These are phyloP conservation scores for Gymnocephalus cernua DNA, from an alignment of 2,113 vertebrate species.

Conservation along the genomic window DNA sequence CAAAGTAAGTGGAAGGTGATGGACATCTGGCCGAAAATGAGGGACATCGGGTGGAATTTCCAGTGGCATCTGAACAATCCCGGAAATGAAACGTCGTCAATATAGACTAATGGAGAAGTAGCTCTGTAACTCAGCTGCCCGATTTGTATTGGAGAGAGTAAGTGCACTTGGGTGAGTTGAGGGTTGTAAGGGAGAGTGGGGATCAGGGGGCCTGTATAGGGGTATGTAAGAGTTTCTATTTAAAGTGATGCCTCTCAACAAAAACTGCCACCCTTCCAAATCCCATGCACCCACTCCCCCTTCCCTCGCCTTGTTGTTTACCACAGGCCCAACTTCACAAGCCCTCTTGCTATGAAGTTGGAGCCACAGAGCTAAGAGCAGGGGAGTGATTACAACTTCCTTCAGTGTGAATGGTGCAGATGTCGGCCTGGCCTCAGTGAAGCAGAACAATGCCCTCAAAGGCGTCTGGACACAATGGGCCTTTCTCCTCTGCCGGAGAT, in stretches of 20 bases:
- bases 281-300: constrained; percentile 52
- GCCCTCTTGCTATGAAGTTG: constrained; percentile 69
- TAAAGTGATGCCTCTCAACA: constrained; percentile 70
- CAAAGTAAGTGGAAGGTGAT: no score
- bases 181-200: constrained; percentile 40
- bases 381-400: constrained; percentile 86
- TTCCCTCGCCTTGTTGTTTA: constrained; percentile 58
- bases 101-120: constrained; percentile 54
- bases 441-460: constrained; percentile 84
- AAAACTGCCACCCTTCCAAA: constrained; percentile 68
- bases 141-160: constrained; percentile 57
- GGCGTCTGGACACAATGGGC: constrained; percentile 82
- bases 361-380: constrained; percentile 74
- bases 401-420: constrained; percentile 85
- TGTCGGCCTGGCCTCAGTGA: constrained; percentile 81
- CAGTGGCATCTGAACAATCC: no score
- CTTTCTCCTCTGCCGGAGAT: constrained; percentile 81
- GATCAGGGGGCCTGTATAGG: constrained; percentile 54
- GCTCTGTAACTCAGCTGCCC: constrained; percentile 48
- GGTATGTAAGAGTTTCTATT: constrained; percentile 77
- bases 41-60: no score
- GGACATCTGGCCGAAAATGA: no score
- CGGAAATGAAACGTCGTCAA: no score
- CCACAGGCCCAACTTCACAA: constrained; percentile 62
- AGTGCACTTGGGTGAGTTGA: constrained; percentile 49